These are phyloP conservation scores for Tenualosa thibaudeaui DNA, from an alignment of 2,797 vertebrate species.

Conservation along the genomic window DNA sequence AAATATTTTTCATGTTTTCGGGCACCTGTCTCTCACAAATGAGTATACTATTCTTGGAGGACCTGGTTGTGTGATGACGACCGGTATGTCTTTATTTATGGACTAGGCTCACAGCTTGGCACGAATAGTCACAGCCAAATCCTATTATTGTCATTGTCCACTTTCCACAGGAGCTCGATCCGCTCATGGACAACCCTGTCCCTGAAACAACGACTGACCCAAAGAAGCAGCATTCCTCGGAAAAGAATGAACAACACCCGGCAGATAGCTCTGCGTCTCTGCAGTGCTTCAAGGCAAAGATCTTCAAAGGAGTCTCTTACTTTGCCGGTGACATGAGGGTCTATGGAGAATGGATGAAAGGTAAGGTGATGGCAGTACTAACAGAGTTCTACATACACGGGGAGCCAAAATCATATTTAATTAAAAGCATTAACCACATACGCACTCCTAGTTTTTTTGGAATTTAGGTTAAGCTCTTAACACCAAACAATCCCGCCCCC, in stretches of 20 bases:
- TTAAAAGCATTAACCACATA: not conserved
- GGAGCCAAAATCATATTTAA: not conserved
- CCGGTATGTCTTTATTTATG: not conserved
- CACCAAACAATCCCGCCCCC: not conserved
- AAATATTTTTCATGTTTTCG: not conserved
- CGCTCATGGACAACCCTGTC: constrained; percentile 69
- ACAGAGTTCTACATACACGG: not conserved
- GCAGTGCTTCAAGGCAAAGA: constrained; percentile 47
- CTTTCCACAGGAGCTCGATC: constrained; percentile 68
- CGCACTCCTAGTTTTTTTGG: not conserved
- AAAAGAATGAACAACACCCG: constrained; percentile 22
- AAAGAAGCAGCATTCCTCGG: constrained; percentile 33
- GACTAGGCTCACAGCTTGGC: not conserved
- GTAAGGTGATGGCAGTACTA: constrained; percentile 65
- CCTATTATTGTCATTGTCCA: not conserved
- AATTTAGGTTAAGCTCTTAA: constrained; percentile 18
- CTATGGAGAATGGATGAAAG: constrained; percentile 86
- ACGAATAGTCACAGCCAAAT: not conserved
- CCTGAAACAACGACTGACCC: constrained; percentile 29
- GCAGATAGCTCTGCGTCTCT: not conserved
- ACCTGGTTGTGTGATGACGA: not conserved
- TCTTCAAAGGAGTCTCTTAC: constrained; percentile 75
- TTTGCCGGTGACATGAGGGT: constrained; percentile 88
- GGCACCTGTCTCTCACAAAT: not conserved
- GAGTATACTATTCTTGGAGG: not conserved